Evolutionary conservation across 2,113 vertebrate genomes (phyloP).

Genomic region (Daubentonia madagascariensis): DNA sequence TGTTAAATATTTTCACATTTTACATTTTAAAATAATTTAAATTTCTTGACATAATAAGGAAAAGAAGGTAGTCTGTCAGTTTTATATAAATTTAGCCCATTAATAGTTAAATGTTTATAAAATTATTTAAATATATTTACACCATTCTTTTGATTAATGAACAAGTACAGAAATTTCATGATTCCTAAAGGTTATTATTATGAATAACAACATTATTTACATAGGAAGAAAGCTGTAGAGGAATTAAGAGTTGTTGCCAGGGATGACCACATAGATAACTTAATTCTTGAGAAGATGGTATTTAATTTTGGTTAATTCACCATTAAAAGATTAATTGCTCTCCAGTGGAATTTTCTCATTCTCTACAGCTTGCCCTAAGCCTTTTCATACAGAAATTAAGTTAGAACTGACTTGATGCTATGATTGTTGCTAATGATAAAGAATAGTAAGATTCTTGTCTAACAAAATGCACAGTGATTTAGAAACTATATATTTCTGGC

Average conservation of each 20-base stretch:
- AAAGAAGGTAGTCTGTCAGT: background rate
- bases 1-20: background rate
- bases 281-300: background rate
- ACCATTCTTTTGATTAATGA: background rate
- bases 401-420: background rate
- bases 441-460: background rate
- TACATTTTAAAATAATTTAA: background rate
- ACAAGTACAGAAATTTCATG: background rate
- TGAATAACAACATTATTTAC: background rate
- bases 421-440: background rate
- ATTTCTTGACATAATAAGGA: background rate
- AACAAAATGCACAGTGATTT: background rate
- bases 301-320: slow-evolving; percentile 6
- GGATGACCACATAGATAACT: background rate
- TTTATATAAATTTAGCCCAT: background rate
- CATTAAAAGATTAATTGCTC: background rate
- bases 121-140: background rate
- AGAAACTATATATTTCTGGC: background rate
- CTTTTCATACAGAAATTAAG: background rate
- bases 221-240: background rate
- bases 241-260: background rate
- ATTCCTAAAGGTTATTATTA: background rate
- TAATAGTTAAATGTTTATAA: background rate
- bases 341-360: background rate
- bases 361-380: background rate